A percentile compares a stretch with the other conserved stretches of the same genome.
Conservation (phyloP, 2,888 invertebrate species). For the Lottia gigantea region DNA sequence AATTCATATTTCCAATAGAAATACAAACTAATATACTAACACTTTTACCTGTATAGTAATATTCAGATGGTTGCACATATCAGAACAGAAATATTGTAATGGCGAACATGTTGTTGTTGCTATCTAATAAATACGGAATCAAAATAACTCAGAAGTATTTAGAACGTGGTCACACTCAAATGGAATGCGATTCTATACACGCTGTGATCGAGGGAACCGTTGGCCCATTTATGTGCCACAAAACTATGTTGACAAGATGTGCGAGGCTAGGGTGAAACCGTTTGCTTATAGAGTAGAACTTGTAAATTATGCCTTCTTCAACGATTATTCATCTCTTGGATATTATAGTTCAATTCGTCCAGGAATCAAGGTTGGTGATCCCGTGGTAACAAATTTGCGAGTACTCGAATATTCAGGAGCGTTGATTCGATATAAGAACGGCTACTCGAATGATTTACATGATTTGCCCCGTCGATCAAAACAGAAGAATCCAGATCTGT, state of each 20-base stretch:
- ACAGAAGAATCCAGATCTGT: not conserved
- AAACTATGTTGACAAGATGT: conserved; percentile 18
- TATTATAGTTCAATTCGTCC: not conserved
- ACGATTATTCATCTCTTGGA: not conserved
- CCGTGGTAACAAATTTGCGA: not conserved
- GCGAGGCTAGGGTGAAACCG: conserved; percentile 19
- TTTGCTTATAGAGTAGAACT: not conserved
- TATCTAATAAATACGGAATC: not conserved
- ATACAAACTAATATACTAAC: no score
- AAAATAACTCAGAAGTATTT: conserved; percentile 16
- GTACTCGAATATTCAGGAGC: not conserved
- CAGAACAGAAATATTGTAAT: conserved; percentile 13
- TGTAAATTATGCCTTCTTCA: not conserved
- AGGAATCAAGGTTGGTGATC: not conserved
- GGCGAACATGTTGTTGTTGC: not conserved
- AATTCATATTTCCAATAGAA: no score
- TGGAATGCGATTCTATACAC: conserved; percentile 23
- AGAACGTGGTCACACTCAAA: conserved; percentile 20
- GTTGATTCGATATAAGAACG: not conserved
- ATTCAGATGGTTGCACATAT: conserved; percentile 16
- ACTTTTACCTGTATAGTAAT: no score
- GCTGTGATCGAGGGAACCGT: conserved; percentile 2
- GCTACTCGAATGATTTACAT: not conserved
- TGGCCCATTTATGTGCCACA: conserved; percentile 19
- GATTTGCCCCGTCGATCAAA: conserved; percentile 3